Evolutionary conservation across 2,797 vertebrate genomes (phyloP).

Genomic region (Manis javanica): DNA sequence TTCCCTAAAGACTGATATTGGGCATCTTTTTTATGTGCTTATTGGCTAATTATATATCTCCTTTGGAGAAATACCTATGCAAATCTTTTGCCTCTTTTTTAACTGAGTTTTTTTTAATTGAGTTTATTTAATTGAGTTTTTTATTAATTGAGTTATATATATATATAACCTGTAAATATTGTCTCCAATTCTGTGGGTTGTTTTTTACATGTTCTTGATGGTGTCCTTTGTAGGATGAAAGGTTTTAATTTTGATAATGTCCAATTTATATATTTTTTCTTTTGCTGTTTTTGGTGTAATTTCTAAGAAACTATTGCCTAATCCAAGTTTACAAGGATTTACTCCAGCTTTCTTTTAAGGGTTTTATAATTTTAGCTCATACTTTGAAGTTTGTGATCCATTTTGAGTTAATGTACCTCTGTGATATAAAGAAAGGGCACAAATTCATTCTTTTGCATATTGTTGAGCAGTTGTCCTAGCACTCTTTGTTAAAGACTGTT

Average conservation of each 20-base stretch:
- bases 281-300: neutral
- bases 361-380: conserved; percentile 29
- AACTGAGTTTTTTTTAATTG: neutral
- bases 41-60: neutral
- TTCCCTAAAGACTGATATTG: neutral
- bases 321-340: neutral
- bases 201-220: neutral
- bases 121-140: too few species aligned
- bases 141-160: neutral
- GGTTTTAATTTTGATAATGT: neutral
- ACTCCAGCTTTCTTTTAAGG: neutral
- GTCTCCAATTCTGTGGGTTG: neutral
- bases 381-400: neutral
- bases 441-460: conserved; percentile 22
- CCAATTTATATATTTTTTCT: neutral
- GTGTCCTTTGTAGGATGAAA: neutral
- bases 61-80: neutral
- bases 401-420: neutral
- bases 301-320: neutral
- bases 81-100: conserved; percentile 45
- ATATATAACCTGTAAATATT: neutral
- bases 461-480: neutral
- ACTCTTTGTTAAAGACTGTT: neutral
- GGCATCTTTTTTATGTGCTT: neutral
- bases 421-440: neutral